A percentile compares a stretch with the other conserved stretches of the same genome.
phyloP scores from a whole-genome alignment of 1,140 invertebrate genomes.

The Eueides isabella region DNA sequence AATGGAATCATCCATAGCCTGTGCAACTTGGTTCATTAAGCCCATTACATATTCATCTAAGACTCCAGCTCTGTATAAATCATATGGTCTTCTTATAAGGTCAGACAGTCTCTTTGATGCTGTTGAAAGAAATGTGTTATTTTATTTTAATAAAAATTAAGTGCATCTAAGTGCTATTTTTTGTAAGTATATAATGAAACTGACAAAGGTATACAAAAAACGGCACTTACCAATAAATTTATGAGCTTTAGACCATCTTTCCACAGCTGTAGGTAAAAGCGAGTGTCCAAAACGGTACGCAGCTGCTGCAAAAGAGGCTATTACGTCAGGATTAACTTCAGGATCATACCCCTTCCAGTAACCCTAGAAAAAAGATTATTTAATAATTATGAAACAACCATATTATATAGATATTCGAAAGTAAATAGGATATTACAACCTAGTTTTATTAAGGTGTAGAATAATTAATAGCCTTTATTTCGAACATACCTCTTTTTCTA shows the following conservation, averaged over 20 bases:
- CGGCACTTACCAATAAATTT: constrained; percentile 91
- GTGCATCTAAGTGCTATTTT: not conserved
- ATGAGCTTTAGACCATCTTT: constrained; percentile 96
- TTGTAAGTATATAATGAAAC: no score
- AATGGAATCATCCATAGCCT: constrained; percentile 97
- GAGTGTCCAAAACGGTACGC: constrained; percentile 96
- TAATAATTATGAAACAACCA: not conserved
- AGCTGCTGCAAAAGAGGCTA: constrained; percentile 93
- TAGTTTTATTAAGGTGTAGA: no score
- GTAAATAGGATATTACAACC: not conserved
- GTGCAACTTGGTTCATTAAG: constrained; percentile 96
- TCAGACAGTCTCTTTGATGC: constrained; percentile 95
- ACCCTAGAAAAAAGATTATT: constrained; percentile 80
- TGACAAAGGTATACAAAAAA: no score
- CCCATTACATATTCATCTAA: constrained; percentile 96
- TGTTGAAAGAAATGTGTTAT: constrained; percentile 59
- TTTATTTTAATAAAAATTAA: not conserved
- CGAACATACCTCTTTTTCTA: constrained; percentile 89
- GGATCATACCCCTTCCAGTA: constrained; percentile 95
- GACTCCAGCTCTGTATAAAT: constrained; percentile 94
- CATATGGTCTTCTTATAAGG: constrained; percentile 93
- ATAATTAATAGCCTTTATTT: no score
- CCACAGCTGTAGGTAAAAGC: constrained; percentile 92
- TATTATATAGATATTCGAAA: not conserved
- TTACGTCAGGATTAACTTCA: constrained; percentile 92